Evolutionary conservation across 2,888 invertebrate species (phyloP).

Genomic region (Uropetala carovei): DNA sequence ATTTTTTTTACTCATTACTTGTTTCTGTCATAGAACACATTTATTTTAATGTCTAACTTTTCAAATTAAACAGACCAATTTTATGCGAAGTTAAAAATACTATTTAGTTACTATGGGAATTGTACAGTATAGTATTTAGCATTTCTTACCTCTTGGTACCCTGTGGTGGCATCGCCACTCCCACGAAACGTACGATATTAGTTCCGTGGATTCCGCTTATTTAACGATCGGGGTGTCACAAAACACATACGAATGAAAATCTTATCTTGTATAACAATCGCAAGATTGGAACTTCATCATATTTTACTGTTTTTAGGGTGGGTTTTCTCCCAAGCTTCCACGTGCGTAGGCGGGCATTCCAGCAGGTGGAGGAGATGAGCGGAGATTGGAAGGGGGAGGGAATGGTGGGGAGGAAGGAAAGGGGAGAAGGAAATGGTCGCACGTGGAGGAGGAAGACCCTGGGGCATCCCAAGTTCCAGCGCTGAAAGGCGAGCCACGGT

Average conservation of each 20-base stretch:
- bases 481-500: slow-evolving; percentile 27
- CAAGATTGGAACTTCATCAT: slow-evolving; percentile 32
- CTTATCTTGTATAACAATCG: slow-evolving; percentile 43
- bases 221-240: slow-evolving; percentile 25
- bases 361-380: neutral
- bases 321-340: neutral
- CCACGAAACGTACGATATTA: neutral
- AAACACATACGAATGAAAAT: slow-evolving; percentile 41
- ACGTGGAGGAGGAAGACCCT: neutral
- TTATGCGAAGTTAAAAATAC: neutral
- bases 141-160: neutral
- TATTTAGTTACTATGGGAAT: neutral
- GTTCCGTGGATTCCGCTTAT: neutral
- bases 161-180: neutral
- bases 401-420: neutral
- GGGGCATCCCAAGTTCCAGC: slow-evolving; percentile 4
- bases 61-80: too few relatives aligned
- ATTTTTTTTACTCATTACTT: too few relatives aligned
- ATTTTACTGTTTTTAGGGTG: neutral
- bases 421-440: neutral
- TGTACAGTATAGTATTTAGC: neutral
- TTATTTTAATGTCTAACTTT: too few relatives aligned
- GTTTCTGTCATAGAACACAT: too few relatives aligned
- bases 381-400: neutral
- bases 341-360: slow-evolving; percentile 38